Percentiles rank a stretch among this genome's conserved stretches.
phyloP scores from a whole-genome alignment of 2,113 vertebrate species.

The Lichenostomus cassidix region DNA sequence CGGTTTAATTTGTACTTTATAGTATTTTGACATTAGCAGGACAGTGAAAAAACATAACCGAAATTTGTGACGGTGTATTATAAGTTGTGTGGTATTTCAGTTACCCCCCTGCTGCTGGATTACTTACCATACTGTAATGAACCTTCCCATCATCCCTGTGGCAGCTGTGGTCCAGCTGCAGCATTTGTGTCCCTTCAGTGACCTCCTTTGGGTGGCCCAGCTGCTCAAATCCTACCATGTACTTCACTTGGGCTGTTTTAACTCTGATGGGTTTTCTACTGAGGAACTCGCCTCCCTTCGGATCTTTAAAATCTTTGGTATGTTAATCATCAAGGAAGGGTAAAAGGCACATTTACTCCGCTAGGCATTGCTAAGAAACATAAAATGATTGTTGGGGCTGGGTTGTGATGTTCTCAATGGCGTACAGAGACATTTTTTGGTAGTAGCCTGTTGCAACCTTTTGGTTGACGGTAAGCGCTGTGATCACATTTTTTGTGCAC shows the following conservation, averaged over 20 bases:
- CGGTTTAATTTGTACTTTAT: neutral
- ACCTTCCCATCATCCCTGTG: neutral
- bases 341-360: neutral
- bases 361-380: neutral
- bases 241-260: neutral
- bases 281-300: neutral
- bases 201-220: constrained; percentile 29
- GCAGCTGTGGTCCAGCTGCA: constrained; percentile 51
- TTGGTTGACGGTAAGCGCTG: neutral
- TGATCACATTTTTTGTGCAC: neutral
- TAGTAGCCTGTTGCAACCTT: neutral
- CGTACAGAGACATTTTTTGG: neutral
- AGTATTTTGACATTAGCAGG: neutral
- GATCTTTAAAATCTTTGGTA: neutral
- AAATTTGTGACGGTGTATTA: neutral
- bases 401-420: neutral
- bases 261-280: neutral
- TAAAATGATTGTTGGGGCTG: neutral
- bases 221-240: neutral
- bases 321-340: neutral
- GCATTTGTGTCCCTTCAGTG: constrained; percentile 13
- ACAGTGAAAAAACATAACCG: neutral
- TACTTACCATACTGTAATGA: neutral
- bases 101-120: neutral
- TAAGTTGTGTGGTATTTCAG: neutral